Evolutionary conservation across 2,888 invertebrate species (phyloP), one percentile per base, ranked within the genome.

Genomic region (Oxytorus armatus): DNA sequence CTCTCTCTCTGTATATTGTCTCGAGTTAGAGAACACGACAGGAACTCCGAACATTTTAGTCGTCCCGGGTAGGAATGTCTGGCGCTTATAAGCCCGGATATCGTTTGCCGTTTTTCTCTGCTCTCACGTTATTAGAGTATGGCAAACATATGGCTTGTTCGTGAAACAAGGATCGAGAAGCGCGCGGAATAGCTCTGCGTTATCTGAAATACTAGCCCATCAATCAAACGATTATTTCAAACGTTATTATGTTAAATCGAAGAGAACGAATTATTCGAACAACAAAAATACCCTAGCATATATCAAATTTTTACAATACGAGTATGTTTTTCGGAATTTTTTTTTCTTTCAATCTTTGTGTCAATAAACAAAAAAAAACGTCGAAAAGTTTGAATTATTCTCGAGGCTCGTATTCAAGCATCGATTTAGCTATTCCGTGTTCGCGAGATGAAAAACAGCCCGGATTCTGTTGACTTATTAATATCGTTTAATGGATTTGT

Each of bases 131-230:
- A 29, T 21, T 5, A 29, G 3, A 29, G n/a, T n/a, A n/a, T n/a
- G n/a, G n/a, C 29, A 29, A 2, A 29, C 29, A 29, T 29, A 29
- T 29, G 5, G 29, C 29, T 29, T 29, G 29, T 29, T 29, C 5
- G 11, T 21, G 74, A 47, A 57, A 44, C 65, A 57, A 74, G 74
- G 66, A 74, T 65, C 65, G 65, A 74, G 74, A 74, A 74, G 74
- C 65, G 55, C 74, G 55, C 57, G 66, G 66, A 57, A 66, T 66
- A 66, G 66, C 74, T 57, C 47, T 47, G 53, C 25, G 66, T 66
- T 75, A 75, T 66, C 66, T 66, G 74, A 75, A 75, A 66, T 75
- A 66, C 74, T 75, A 66, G 55, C 49, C 74, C 74, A 66, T 66
- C 66, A 73, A 63, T 14, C 53, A 49, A 42, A 73, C 29, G 29